Conservation (phyloP, 2,888 invertebrate species). For the Mongoloraphidia duomilia region DNA sequence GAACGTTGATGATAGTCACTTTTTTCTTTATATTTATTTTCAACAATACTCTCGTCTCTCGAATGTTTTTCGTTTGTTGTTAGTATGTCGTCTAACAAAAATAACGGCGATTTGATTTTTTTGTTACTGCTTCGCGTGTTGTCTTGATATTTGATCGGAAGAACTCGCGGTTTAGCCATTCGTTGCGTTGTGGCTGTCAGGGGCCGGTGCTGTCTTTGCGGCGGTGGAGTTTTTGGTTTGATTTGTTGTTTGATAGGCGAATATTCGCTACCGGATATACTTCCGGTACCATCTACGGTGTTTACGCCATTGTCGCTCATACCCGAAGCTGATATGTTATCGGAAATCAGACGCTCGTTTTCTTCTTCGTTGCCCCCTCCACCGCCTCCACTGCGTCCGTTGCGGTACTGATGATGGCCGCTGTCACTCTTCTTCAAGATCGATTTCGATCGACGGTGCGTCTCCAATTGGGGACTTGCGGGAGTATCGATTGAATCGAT, state of each 20-base stretch:
- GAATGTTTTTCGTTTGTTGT: constrained; percentile 27
- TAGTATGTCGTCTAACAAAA: constrained; percentile 31
- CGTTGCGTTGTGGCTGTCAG: background rate
- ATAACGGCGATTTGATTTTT: constrained; percentile 25
- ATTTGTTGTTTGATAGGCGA: constrained; percentile 21
- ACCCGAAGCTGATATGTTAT: constrained; percentile 42
- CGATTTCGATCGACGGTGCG: constrained; percentile 54
- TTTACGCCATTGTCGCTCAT: constrained; percentile 35
- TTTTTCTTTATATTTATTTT: constrained; percentile 26
- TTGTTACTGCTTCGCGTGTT: background rate
- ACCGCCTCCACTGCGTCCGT: constrained; percentile 25
- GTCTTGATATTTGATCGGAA: background rate
- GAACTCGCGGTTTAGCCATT: background rate
- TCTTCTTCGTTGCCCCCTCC: constrained; percentile 46
- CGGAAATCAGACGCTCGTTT: constrained; percentile 58
- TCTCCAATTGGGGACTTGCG: constrained; percentile 45
- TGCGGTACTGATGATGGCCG: constrained; percentile 24
- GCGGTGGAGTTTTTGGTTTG: constrained; percentile 23
- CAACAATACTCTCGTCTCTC: constrained; percentile 25
- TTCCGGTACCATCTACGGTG: constrained; percentile 14
- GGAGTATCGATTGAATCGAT: constrained; percentile 53
- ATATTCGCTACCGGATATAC: constrained; percentile 26
- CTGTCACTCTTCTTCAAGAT: constrained; percentile 64
- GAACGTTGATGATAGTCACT: too few species aligned
- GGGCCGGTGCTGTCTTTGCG: constrained; percentile 10